Evolutionary conservation across 2,888 invertebrate species (phyloP), one percentile per base, ranked within the genome.

Genomic region (Exocentrus adspersus): DNA sequence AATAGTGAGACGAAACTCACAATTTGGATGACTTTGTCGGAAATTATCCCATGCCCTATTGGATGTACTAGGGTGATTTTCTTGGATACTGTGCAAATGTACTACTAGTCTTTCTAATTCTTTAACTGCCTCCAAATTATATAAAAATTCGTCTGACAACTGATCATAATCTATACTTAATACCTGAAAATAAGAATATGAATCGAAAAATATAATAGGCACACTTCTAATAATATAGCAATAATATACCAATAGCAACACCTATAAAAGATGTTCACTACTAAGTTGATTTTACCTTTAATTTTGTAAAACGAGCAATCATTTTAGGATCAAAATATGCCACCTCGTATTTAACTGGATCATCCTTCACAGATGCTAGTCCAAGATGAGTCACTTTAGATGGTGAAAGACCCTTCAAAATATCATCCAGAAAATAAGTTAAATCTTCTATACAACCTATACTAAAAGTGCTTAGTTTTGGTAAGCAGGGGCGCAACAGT

Each of bases 361-460:
- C 89, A 78, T 89, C 89, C 80, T 91, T 92, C 24, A 92, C 87
- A 53, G 90, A 90, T 69, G 91, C 90, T 72, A 92, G 82, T 72
- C 90, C 89, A 43, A 92, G 83, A 67, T 87, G 85, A 63, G 86
- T 84, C 51, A 92, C 79, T 62, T 87, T 86, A 71, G 86, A 84
- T 48, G 88, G 83, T 65, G 82, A 82, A 52, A 80, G 76, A 62
- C 79, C 74, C 56, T 81, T 79, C 45, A 83, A 64, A 32, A 78
- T 70, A 59, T 79, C 74, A 51, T 80, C 78, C 45, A 79, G 70
- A 66, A 77, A 75, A 52, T 78, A 72, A 54, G 79, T 78, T 53
- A 83, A 71, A 64, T 81, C 80, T 72, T 83, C 83, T 54, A 80
- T 73, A 65, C 82, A 80, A 58, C 83, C 83, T 64, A 83, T 76